Evolutionary conservation across 2,888 invertebrate species (phyloP), one percentile per base, ranked within the genome.

Genomic region (Phymatocera aterrima): DNA sequence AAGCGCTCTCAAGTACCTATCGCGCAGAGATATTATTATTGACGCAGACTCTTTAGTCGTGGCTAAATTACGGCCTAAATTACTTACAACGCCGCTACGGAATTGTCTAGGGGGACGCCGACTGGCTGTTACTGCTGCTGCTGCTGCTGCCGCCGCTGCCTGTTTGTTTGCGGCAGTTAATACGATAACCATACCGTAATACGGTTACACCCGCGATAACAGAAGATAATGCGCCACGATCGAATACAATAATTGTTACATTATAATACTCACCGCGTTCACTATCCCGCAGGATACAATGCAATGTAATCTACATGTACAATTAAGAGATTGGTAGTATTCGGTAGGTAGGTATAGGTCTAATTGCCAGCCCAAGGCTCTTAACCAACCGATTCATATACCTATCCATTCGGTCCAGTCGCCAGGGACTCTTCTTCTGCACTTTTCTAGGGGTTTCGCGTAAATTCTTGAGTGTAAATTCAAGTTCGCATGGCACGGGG

Each of bases 221-320:
- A 48, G 6, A 34, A 75, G 75, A 75, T 75, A 75, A 75, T 51
- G 34, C 75, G 40, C 24, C 24, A 15, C 75, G 40, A 75, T 75
- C 54, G 37, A 75, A 57, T 40, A 37, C 40, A 75, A 75, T 75
- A 75, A 75, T 75, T 51, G 75, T 60, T 75, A 75, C 57, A 75
- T 37, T 75, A 31, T 60, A n/a, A 75, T 60, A 43, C 40, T 34
- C 8, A 6, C 5, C 68, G 28, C 46, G 34, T 37, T 1, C 18
- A 34, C 18, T 18, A 8, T 10, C 34, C 3, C 28, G 28, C n/a
- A 12, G 10, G 1, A 12, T 28, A 60, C 28, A 60, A 60, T 12
- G 10, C 28, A 3, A 15, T 5, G 6, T 18, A 6, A 5, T 12
- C 5, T 51, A 51, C n/a, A 51, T 18, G n/a, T n/a, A 18, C 18